Evolutionary conservation across 2,888 invertebrate genomes (phyloP).

Genomic region (Seira ritae): DNA sequence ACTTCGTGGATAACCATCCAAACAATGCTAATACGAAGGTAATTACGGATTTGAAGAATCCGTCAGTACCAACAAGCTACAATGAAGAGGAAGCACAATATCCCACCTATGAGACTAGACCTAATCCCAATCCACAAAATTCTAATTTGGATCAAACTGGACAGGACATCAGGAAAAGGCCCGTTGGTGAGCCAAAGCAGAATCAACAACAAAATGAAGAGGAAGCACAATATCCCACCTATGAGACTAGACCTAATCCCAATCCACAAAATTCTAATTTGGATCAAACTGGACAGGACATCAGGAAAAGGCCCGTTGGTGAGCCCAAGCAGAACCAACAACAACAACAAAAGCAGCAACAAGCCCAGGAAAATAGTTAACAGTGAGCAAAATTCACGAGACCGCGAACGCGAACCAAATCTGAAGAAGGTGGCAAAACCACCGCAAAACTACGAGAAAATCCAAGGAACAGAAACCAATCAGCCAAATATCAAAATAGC

Average conservation of each 20-base stretch:
- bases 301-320: constrained; percentile 14
- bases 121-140: constrained; percentile 41
- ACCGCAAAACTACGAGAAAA: not conserved
- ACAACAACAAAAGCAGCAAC: constrained; percentile 8
- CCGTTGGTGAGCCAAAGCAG: constrained; percentile 4
- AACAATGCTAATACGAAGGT: constrained; percentile 45
- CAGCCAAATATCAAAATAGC: constrained; percentile 24
- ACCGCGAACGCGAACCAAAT: not conserved
- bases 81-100: constrained; percentile 24
- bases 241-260: constrained; percentile 38
- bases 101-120: constrained; percentile 31
- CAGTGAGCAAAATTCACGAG: constrained; percentile 2
- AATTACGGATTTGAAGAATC: constrained; percentile 60
- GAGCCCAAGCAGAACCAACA: constrained; percentile 9
- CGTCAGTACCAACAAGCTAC: constrained; percentile 40
- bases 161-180: constrained; percentile 22
- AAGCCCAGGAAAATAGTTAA: not conserved
- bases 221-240: constrained; percentile 24
- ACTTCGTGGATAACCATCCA: constrained; percentile 57
- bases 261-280: constrained; percentile 37
- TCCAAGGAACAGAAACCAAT: constrained; percentile 25
- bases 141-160: constrained; percentile 30
- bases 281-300: constrained; percentile 28
- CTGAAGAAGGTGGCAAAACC: not conserved
- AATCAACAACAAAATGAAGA: constrained; percentile 28